Evolutionary conservation across 2,113 vertebrate species (phyloP), one percentile per base, ranked within the genome.

Genomic region (Ammodytes dubius): DNA sequence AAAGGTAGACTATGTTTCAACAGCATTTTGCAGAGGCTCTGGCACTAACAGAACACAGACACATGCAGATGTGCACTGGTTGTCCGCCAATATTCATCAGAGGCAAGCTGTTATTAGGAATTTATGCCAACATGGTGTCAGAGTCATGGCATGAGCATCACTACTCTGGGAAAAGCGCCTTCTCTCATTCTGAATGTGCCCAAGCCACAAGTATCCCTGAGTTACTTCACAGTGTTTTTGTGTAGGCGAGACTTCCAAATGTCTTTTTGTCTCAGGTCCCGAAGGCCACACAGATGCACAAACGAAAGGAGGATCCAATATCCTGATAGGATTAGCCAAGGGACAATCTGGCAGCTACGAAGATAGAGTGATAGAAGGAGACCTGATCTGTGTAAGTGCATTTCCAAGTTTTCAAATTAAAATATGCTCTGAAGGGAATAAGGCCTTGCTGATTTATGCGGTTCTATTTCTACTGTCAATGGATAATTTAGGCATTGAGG

Each of bases 191-290:
- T 63, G 74, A 46, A 77, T 65, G 49, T 27, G 70, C 52, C 72
- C 69, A 77, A 82, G 57, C 89, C 89, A 82, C 89, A 91, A 90
- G 66, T 72, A 77, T 88, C 82, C 68, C 49, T 63, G 53, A 35
- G 78, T 94, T 92, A 89, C 88, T 89, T 91, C 92, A 94, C 73
- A 59, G 68, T 45, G 12, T 47, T 77, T 73, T 77, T 72, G 77
- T 61, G 83, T 57, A 61, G 81, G 66, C 42, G 40, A 54, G 66
- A 64, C 60, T 76, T 87, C 80, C 78, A 80, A 69, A 73, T 88
- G 83, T 79, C 56, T 84, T 56, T 82, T 70, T 65, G 81, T 87
- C 54, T 88, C 54, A 49, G 53, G 76, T 73, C 71, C 52, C 10
- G 14, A 67, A 1, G 46, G 81, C 85, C 61, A 79, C 74, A 85